Conservation (phyloP, 2,888 invertebrate genomes). For the Ormyrus pomaceus region DNA sequence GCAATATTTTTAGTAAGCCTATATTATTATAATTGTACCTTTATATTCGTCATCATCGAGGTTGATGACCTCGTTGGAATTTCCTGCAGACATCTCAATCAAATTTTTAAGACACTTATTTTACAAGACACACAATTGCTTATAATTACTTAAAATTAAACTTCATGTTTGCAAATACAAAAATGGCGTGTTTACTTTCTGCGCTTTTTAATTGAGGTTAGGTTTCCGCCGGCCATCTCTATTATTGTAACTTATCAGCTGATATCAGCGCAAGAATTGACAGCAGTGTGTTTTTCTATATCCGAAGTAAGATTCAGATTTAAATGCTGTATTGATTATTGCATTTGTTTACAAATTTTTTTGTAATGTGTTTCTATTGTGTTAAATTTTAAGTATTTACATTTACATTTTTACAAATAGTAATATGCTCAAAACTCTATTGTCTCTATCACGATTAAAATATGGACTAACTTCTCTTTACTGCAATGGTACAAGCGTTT, state of each 20-base stretch:
- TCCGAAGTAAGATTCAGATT: constrained; percentile 53
- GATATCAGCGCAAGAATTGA: constrained; percentile 21
- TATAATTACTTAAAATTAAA: too few relatives aligned
- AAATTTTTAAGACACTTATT: constrained; percentile 12
- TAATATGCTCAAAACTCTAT: constrained; percentile 61
- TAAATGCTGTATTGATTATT: constrained; percentile 22
- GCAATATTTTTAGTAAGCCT: background rate
- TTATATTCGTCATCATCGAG: constrained; percentile 63
- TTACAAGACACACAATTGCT: background rate
- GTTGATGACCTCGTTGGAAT: constrained; percentile 60
- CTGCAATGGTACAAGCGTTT: constrained; percentile 68
- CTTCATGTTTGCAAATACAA: too few relatives aligned
- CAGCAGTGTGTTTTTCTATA: background rate
- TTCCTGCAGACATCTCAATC: constrained; percentile 60
- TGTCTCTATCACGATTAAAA: constrained; percentile 68
- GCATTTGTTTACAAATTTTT: constrained; percentile 45
- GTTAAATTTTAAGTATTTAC: background rate
- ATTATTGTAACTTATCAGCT: constrained; percentile 25
- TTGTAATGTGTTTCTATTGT: background rate
- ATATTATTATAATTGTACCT: constrained; percentile 58
- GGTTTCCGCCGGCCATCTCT: background rate
- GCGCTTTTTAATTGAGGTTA: constrained; percentile 7
- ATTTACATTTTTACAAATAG: background rate
- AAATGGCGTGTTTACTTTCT: constrained; percentile 22
- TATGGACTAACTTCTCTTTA: constrained; percentile 67